These are phyloP conservation scores for Caenorhabditis doughertyi DNA, from an alignment of 2,888 invertebrate species.

Conservation along the genomic window DNA sequence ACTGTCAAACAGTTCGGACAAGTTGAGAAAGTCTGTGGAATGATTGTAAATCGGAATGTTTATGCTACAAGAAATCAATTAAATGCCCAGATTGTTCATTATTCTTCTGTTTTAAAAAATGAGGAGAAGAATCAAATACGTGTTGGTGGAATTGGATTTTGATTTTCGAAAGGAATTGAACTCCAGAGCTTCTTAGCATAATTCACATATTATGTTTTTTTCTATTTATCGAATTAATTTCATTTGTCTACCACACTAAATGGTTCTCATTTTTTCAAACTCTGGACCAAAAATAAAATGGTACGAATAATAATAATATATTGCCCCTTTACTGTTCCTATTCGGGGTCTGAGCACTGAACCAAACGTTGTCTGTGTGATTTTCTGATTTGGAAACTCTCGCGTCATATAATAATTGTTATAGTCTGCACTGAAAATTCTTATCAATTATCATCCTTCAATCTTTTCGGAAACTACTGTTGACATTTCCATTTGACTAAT, in stretches of 20 bases:
- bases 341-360: no score
- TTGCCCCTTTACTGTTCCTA: no score
- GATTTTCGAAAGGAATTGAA: background rate
- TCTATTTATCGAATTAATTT: background rate
- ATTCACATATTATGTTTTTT: background rate
- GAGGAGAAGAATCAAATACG: conserved; percentile 14
- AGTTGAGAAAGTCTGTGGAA: conserved; percentile 65
- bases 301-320: no score
- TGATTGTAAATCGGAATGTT: conserved; percentile 55
- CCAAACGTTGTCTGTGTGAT: background rate
- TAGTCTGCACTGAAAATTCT: conserved; percentile 18
- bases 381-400: conserved; percentile 4
- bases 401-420: conserved; percentile 12
- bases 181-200: no score
- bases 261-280: no score
- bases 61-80: conserved; percentile 24
- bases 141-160: conserved; percentile 54
- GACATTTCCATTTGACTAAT: conserved; percentile 51
- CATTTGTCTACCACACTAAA: no score
- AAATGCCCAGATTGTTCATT: conserved; percentile 1
- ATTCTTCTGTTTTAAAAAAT: background rate
- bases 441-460: conserved; percentile 45
- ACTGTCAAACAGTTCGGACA: conserved; percentile 71
- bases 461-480: conserved; percentile 29
- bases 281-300: no score